Evolutionary conservation across 2,113 vertebrate species (phyloP), one percentile per base, ranked within the genome.

Genomic region (Mirounga angustirostris): DNA sequence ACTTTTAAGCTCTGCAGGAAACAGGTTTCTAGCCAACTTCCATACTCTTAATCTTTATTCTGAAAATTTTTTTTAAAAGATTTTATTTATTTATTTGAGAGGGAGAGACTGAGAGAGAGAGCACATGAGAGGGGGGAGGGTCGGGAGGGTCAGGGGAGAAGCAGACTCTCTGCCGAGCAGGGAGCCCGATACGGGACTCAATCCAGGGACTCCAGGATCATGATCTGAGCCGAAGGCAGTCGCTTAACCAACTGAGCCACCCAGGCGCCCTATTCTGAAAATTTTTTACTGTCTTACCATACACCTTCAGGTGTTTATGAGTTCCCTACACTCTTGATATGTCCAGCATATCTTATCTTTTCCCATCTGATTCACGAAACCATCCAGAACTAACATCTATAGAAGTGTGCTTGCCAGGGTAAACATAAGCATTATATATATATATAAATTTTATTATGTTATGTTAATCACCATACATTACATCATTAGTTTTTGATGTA

Each of bases 1-100:
- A 73, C 67, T 92, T 96, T 94, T 87, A 89, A 95, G 28, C 52
- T 30, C 58, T 54, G 22, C 2, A 4, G 69, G 90, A 94, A 96
- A 88, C 4, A 40, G 8, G 76, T 85, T 94, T 94, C 65, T 80
- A 93, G 95, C 30, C 92, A 96, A 89, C 5, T 89, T 82, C 36
- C 11, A 30, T 24, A 83, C 40, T 78, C 33, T 89, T 94, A 73
- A 63, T 78, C 33, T 89, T 96, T 59, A 73, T 26, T 59, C 18
- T 56, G 21, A 84, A 88, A 80, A 5, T 0, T 69, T 54, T 89
- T 91, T 46, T 40, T 3, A 40, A 40, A 40, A 40, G 40, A 40
- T 40, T 40, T 40, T 40, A 40, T 40, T 40, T 40, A 40, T 40
- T 40, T 40, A 40, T 40, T 40, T 40, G 40, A 40, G 40, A 40